Base-by-base conservation (phyloP, 2,797 vertebrate genomes). In the Staurois parvus region DNA sequence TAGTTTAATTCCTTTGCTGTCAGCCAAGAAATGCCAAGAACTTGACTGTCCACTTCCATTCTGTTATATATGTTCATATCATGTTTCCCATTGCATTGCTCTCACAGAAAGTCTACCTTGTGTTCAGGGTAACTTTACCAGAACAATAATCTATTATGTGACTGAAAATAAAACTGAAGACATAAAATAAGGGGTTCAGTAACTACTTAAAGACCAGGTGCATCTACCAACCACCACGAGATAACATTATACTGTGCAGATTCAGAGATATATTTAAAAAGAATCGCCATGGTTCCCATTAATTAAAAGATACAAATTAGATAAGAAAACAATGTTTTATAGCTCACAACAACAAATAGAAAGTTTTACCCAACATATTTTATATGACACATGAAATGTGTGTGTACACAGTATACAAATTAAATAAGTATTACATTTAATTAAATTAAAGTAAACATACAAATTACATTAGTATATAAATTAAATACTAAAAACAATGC, bases 1-100 rank as follows among this genome's bases (percentile, higher is more conserved):
- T 79, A 42, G 69, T 78, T 79, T 83, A 87, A 83, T 68, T 87
- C 59, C 42, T 75, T 62, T 76, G 37, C 79, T 86, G 75, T 86
- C 75, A 78, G 81, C 75, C 85, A 78, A 86, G 74, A 83, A 83
- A 87, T 79, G 59, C 59, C 69, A 48, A 68, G n/a, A 64, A 84
- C 80, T 82, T 68, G n/a, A 48, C 68, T 83, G 28, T 13, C 81
- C 62, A 80, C n/a, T 62, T 73, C 81, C 72, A 32, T 64, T 45
- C 78, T 80, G 40, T 76, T 68, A 72, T 76, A 85, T 81, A 87
- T 37, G 73, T 82, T 87, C 72, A 79, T 74, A 87, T 87, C 78
- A 79, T 24, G 15, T 84, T 89, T 84, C 84, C 21, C 77, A 81
- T 81, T 88, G 77, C 72, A 80, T 62, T 62, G 32, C 48, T 76